These are phyloP conservation scores for Ormyrus thymus DNA, from an alignment of 2,888 invertebrate species.

Conservation along the genomic window DNA sequence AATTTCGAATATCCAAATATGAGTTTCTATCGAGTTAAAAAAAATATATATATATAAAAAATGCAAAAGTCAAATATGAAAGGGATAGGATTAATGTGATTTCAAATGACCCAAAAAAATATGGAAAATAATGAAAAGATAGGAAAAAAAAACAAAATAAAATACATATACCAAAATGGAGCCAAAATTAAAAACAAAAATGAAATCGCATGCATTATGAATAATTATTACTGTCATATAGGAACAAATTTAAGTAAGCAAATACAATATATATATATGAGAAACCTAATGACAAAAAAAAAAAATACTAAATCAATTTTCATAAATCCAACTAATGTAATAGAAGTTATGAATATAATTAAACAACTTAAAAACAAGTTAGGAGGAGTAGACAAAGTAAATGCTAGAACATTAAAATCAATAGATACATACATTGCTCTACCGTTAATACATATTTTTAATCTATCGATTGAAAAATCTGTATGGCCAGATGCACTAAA, in stretches of 20 bases:
- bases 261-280: neutral
- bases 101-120: neutral
- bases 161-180: neutral
- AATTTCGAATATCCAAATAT: too few species aligned
- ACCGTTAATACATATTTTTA: neutral
- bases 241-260: neutral
- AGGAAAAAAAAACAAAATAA: neutral
- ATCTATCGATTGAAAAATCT: neutral
- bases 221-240: neutral
- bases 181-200: neutral
- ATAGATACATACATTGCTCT: neutral
- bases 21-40: too few species aligned
- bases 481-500: neutral
- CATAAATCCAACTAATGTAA: neutral
- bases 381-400: constrained; percentile 4
- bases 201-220: neutral
- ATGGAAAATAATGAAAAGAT: neutral
- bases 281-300: neutral
- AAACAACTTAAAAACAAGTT: neutral
- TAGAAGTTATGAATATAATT: neutral
- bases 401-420: neutral
- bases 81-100: neutral
- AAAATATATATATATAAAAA: too few species aligned
- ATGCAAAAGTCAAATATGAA: constrained; percentile 1
- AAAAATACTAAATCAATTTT: neutral